Evolutionary conservation across 1,140 invertebrate genomes (phyloP).

Genomic region (Teleopsis dalmanni): DNA sequence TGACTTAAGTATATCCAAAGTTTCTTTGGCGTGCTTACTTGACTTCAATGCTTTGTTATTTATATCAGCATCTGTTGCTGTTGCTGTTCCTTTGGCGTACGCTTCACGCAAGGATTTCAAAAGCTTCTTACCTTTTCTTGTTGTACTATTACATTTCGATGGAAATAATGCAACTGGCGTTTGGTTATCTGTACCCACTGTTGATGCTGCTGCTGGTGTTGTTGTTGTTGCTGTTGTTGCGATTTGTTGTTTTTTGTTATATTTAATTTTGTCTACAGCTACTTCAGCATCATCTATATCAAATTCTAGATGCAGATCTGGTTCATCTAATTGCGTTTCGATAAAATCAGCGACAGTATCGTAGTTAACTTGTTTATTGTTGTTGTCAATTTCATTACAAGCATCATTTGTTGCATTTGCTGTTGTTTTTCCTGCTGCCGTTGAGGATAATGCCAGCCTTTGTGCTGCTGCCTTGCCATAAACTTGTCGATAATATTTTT

Average conservation of each 20-base stretch:
- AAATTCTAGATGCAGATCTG: no score
- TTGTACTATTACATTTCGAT: conserved; percentile 21
- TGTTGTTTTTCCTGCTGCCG: conserved; percentile 11
- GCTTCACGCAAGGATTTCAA: conserved; percentile 33
- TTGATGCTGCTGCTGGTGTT: conserved; percentile 6
- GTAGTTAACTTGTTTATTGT: conserved; percentile 26
- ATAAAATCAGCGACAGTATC: conserved; percentile 40
- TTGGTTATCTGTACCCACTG: conserved; percentile 5
- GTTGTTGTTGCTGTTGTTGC: conserved; percentile 1
- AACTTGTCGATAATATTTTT: conserved; percentile 71
- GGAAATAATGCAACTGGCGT: conserved; percentile 31
- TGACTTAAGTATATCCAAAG: neutral
- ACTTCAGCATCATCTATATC: conserved; percentile 30
- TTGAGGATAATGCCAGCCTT: conserved; percentile 40
- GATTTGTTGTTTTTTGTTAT: conserved; percentile 8
- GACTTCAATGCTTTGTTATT: conserved; percentile 1
- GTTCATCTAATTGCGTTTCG: conserved; percentile 35
- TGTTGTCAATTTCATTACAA: conserved; percentile 31
- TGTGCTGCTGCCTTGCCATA: conserved; percentile 58
- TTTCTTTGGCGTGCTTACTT: neutral
- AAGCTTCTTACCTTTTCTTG: conserved; percentile 32
- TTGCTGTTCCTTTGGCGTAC: conserved; percentile 18
- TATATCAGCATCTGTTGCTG: neutral
- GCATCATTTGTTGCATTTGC: conserved; percentile 20
- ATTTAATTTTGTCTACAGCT: conserved; percentile 4